These are phyloP conservation scores for Tortrix viridana DNA, from an alignment of 2,888 invertebrate species.

Conservation along the genomic window DNA sequence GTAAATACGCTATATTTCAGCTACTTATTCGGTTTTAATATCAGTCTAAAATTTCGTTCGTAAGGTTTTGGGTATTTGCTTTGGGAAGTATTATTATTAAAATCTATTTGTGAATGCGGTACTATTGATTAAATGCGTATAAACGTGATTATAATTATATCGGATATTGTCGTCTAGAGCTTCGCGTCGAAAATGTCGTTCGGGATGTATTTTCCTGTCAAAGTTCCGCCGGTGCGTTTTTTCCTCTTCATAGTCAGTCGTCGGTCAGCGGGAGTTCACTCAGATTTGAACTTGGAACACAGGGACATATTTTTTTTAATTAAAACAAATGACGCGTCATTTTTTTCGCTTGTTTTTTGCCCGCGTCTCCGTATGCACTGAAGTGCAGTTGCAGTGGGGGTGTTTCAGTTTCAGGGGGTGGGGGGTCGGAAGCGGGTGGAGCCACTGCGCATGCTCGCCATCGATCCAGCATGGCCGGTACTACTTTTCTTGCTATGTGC, in stretches of 20 bases:
- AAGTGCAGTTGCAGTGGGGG: constrained; percentile 77
- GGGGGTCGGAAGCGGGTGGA: constrained; percentile 57
- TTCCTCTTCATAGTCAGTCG: constrained; percentile 78
- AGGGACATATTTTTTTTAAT: constrained; percentile 17
- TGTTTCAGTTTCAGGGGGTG: constrained; percentile 55
- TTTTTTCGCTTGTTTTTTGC: constrained; percentile 53
- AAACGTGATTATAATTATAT: constrained; percentile 54
- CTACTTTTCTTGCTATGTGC: constrained; percentile 59
- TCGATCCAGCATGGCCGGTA: constrained; percentile 75
- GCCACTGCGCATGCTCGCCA: constrained; percentile 73
- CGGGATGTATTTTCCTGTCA: constrained; percentile 50
- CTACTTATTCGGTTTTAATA: constrained; percentile 76
- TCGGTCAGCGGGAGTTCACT: constrained; percentile 37
- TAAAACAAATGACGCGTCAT: constrained; percentile 39
- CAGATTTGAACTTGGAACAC: constrained; percentile 24
- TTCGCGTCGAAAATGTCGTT: constrained; percentile 40
- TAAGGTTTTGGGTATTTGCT: constrained; percentile 77
- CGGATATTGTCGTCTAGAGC: constrained; percentile 30
- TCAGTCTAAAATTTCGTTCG: constrained; percentile 84
- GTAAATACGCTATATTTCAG: constrained; percentile 80
- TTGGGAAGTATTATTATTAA: constrained; percentile 61
- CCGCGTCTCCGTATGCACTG: constrained; percentile 77
- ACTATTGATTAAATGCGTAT: constrained; percentile 40
- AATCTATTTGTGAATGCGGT: constrained; percentile 42
- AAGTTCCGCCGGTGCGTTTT: constrained; percentile 65